Conservation (phyloP, 2,113 vertebrate species). For the Lichenostomus cassidix region DNA sequence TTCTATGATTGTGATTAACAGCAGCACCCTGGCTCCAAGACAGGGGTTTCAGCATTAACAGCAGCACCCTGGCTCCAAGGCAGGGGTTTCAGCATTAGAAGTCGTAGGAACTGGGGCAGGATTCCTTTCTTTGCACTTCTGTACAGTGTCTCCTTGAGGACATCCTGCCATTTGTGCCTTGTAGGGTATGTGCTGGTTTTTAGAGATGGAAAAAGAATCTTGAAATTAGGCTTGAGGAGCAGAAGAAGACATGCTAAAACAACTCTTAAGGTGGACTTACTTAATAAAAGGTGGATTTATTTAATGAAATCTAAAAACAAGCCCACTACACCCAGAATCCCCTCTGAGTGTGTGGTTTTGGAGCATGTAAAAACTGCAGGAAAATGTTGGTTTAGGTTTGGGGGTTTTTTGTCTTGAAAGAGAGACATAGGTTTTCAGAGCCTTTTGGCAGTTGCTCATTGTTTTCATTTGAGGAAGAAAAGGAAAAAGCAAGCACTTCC, state of each 20-base stretch:
- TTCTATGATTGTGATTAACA: neutral
- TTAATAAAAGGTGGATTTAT: neutral
- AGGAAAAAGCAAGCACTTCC: neutral
- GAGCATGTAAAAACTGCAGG: neutral
- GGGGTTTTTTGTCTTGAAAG: accelerated
- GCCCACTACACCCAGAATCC: neutral
- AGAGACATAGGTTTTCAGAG: neutral
- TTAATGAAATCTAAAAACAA: neutral
- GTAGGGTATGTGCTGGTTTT: neutral
- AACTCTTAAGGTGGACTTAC: neutral
- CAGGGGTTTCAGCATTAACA: too few species aligned
- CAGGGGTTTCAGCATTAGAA: neutral
- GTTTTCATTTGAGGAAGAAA: neutral
- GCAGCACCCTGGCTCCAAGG: neutral
- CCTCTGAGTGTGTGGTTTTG: neutral
- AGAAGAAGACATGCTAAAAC: accelerated
- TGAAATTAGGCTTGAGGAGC: neutral
- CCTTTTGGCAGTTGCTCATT: neutral
- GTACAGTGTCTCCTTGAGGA: accelerated
- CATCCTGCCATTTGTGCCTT: neutral
- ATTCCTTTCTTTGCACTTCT: neutral
- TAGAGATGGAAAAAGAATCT: neutral
- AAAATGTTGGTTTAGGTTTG: neutral
- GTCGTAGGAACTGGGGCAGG: neutral
- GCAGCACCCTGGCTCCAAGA: neutral